phyloP scores from a whole-genome alignment of 2,113 vertebrate species.

The Chaetura pelagica region DNA sequence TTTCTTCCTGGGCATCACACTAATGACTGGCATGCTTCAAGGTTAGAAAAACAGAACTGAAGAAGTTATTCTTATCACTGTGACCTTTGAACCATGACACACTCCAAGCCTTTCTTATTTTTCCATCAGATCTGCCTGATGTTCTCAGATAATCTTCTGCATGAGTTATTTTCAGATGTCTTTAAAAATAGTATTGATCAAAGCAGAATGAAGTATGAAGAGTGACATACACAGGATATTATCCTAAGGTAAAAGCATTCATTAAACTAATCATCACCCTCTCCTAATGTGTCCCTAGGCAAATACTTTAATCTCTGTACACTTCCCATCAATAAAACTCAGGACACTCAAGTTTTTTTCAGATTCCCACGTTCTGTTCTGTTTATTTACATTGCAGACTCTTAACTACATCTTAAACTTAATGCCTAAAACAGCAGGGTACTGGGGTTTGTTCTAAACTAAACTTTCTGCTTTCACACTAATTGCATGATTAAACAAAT shows the following conservation, averaged over 20 bases:
- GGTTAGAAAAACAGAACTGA: not conserved
- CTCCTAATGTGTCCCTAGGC: not conserved
- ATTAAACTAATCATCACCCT: not conserved
- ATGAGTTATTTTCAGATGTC: not conserved
- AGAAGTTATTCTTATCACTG: not conserved
- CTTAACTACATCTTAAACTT: not conserved
- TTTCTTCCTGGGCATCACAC: not conserved
- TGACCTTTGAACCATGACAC: not conserved
- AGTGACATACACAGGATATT: not conserved
- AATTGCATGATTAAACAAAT: not conserved
- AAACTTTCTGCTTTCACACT: not conserved
- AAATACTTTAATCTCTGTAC: not conserved
- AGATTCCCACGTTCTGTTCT: not conserved
- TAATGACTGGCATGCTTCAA: not conserved
- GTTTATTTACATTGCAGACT: not conserved
- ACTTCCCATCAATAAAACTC: not conserved
- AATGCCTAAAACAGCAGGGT: not conserved
- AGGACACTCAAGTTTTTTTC: not conserved
- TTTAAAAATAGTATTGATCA: not conserved
- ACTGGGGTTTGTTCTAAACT: not conserved
- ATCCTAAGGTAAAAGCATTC: not conserved
- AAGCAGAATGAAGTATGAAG: not conserved
- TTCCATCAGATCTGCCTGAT: not conserved
- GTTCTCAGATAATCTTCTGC: not conserved
- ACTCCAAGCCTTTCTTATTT: not conserved